A percentile compares a stretch with the other conserved stretches of the same genome.
These are phyloP conservation scores for Heterochromis multidens DNA, from an alignment of 2,113 vertebrate genomes.

Conservation along the genomic window DNA sequence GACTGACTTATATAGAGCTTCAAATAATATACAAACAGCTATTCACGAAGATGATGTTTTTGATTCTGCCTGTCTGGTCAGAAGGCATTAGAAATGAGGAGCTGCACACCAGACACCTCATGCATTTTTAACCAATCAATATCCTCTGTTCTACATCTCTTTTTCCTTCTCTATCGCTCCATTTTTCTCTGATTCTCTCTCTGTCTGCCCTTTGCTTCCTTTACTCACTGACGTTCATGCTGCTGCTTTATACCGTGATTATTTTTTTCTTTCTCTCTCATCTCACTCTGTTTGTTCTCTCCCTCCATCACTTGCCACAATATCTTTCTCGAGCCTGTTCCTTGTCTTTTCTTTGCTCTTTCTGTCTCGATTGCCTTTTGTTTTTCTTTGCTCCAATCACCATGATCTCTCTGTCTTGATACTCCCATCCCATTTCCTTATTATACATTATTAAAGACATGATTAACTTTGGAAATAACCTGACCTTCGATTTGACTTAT, in stretches of 20 bases:
- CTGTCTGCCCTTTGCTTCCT: neutral
- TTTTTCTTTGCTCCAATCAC: neutral
- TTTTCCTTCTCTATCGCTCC: neutral
- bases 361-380: neutral
- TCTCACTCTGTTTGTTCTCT: neutral
- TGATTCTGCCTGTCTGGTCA: conserved; percentile 20
- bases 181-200: neutral
- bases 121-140: conserved; percentile 65
- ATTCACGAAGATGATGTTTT: neutral
- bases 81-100: conserved; percentile 32
- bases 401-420: neutral
- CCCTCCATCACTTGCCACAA: neutral
- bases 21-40: neutral
- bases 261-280: neutral
- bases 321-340: neutral
- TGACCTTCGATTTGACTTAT: neutral
- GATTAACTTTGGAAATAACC: neutral
- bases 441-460: neutral
- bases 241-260: neutral
- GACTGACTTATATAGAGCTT: neutral
- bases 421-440: neutral
- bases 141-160: conserved; percentile 38
- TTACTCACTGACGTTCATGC: neutral
- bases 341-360: neutral
- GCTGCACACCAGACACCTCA: conserved; percentile 45